A percentile compares a stretch with the other conserved stretches of the same genome.
Evolutionary conservation across 2,113 vertebrate genomes (phyloP).

Genomic region (Miniopterus natalensis): DNA sequence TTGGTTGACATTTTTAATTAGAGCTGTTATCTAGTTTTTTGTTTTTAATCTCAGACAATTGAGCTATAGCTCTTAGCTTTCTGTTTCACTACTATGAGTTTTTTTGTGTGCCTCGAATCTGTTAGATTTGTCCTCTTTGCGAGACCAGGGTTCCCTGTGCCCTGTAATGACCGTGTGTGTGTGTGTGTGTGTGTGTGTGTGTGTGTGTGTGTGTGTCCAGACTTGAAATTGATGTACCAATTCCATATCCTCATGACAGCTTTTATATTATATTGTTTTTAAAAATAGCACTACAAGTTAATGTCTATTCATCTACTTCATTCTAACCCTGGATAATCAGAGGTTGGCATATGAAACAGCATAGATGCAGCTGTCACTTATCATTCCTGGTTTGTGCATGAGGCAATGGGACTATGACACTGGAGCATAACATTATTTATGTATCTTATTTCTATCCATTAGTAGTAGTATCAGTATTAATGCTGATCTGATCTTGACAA

Average conservation of each 20-base stretch:
- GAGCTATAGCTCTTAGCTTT: neutral
- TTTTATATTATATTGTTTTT: neutral
- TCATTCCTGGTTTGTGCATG: neutral
- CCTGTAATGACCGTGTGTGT: neutral
- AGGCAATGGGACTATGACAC: neutral
- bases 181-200: neutral
- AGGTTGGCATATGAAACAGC: neutral
- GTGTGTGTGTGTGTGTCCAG: neutral
- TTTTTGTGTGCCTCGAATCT: neutral
- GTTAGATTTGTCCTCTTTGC: neutral
- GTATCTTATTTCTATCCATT: slow-evolving; percentile 33
- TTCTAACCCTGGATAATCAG: neutral
- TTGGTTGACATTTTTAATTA: neutral
- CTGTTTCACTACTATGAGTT: neutral
- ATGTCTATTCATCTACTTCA: neutral
- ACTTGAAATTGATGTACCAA: neutral
- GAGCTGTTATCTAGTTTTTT: neutral
- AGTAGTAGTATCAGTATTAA: neutral
- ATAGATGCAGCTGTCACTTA: neutral
- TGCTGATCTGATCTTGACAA: neutral
- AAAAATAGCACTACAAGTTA: neutral
- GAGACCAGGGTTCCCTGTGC: neutral
- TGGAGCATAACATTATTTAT: neutral
- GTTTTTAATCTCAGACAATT: neutral
- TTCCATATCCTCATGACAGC: neutral